These are phyloP conservation scores for Torymus tubicola DNA, from an alignment of 2,888 invertebrate genomes.

Conservation along the genomic window DNA sequence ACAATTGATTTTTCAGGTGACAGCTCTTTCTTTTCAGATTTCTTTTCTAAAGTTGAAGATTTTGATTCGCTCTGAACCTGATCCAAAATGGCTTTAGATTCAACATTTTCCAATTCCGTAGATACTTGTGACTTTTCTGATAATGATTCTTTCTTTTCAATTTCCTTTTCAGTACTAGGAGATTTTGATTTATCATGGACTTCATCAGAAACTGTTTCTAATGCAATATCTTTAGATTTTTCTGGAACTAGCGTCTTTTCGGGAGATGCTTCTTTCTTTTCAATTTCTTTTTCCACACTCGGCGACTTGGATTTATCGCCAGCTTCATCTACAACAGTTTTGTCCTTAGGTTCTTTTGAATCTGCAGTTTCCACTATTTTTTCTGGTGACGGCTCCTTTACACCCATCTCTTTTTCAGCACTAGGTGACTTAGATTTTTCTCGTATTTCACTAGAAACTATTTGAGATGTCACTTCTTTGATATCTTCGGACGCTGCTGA, in stretches of 20 bases:
- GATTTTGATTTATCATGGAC: constrained; percentile 58
- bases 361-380: constrained; percentile 3
- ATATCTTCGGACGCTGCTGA: no score
- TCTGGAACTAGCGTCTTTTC: constrained; percentile 7
- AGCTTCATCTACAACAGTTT: no score
- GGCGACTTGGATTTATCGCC: constrained; percentile 51
- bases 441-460: background rate
- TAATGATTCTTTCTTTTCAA: background rate
- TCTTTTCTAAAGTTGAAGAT: background rate
- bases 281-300: constrained; percentile 55
- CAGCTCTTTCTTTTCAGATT: constrained; percentile 6
- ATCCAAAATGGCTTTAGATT: no score
- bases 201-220: no score
- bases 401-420: constrained; percentile 59
- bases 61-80: no score
- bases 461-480: background rate
- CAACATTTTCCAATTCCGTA: no score
- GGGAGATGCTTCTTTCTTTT: constrained; percentile 13
- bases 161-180: constrained; percentile 57
- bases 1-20: constrained; percentile 9
- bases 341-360: no score
- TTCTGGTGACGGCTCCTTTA: constrained; percentile 25
- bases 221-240: constrained; percentile 7
- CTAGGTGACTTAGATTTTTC: constrained; percentile 16
- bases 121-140: background rate